Conservation (phyloP, 1,140 invertebrate genomes). For the Drosophila burlai region DNA sequence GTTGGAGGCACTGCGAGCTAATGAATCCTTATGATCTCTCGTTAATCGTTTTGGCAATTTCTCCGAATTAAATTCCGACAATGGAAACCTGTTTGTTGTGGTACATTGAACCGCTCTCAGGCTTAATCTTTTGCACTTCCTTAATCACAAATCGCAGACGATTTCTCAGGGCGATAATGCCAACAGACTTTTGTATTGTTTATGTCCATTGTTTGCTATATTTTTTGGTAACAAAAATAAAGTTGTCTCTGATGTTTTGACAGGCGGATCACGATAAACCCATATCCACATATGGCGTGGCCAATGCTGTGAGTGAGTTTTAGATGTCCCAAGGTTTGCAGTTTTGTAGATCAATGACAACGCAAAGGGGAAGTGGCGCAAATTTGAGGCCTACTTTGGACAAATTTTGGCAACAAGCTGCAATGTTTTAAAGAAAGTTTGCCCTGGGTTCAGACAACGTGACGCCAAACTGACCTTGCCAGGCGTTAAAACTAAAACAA, state of each 20-base stretch:
- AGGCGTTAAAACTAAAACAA: conserved; percentile 28
- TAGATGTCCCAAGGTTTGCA: conserved; percentile 22
- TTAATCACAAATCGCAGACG: conserved; percentile 25
- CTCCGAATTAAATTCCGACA: neutral
- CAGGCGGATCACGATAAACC: conserved; percentile 19
- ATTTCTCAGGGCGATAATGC: conserved; percentile 27
- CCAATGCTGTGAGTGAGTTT: conserved; percentile 27
- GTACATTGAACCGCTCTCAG: conserved; percentile 19
- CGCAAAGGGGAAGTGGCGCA: conserved; percentile 19
- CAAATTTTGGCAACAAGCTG: conserved; percentile 3
- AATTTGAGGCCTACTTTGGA: conserved; percentile 12
- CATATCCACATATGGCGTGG: neutral
- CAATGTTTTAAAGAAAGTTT: conserved; percentile 25
- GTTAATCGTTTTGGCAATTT: neutral
- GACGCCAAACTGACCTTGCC: conserved; percentile 36
- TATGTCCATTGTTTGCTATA: conserved; percentile 6
- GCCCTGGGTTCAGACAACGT: conserved; percentile 26
- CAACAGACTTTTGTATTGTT: conserved; percentile 7
- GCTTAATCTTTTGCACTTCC: conserved; percentile 22
- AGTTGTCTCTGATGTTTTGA: neutral
- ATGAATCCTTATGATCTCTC: neutral
- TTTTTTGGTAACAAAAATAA: conserved; percentile 2
- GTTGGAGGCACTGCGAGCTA: neutral
- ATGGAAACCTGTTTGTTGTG: conserved; percentile 2
- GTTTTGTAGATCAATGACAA: conserved; percentile 25